Evolutionary conservation across 2,113 vertebrate species (phyloP).

Genomic region (Dipodomys stephensi): DNA sequence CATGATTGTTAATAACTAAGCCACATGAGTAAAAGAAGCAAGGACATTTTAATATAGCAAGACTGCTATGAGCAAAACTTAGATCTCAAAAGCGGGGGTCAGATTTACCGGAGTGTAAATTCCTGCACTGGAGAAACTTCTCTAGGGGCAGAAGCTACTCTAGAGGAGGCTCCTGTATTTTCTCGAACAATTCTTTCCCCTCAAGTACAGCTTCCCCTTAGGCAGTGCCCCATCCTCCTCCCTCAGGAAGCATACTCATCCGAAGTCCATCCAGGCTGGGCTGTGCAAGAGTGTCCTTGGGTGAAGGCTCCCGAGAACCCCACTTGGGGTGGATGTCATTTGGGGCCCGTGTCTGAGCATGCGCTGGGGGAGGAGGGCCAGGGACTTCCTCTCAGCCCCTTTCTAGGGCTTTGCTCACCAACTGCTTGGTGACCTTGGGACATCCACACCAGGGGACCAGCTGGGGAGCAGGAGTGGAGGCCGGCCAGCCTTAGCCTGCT

Average conservation of each 20-base stretch:
- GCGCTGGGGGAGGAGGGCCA: background rate
- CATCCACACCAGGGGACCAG: too few species aligned
- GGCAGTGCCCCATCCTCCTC: background rate
- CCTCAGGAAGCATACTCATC: too few species aligned
- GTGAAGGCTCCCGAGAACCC: rapidly evolving
- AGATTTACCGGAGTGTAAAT: background rate
- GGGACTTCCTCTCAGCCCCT: background rate
- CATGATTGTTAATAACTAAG: background rate
- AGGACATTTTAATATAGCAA: background rate
- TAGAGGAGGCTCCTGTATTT: too few species aligned
- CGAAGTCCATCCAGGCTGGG: background rate
- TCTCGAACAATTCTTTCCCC: background rate
- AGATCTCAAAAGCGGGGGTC: background rate
- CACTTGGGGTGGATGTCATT: background rate
- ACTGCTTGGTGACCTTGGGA: rapidly evolving
- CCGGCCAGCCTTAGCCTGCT: too few species aligned
- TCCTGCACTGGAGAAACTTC: background rate
- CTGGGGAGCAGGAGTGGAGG: too few species aligned
- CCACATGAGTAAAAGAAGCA: background rate
- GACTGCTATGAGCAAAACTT: background rate
- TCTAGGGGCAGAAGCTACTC: rapidly evolving
- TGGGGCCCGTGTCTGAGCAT: too few species aligned
- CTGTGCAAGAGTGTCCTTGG: background rate
- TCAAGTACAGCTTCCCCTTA: background rate
- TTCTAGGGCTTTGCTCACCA: background rate